Base-by-base conservation (phyloP, 2,797 vertebrate genomes). In the Vultur gryphus region DNA sequence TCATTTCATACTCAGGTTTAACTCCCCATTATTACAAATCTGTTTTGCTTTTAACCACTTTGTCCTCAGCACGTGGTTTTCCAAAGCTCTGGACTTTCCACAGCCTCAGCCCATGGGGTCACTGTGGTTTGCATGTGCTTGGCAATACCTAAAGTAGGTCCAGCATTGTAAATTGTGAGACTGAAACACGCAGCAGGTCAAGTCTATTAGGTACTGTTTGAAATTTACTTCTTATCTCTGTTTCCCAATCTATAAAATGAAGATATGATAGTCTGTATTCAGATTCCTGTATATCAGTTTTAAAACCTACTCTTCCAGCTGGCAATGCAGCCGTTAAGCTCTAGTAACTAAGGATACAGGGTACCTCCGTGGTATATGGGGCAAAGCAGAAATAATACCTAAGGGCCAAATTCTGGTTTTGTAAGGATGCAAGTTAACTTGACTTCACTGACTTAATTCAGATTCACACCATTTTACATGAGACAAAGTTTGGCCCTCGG, bases 141-240 rank as follows among this genome's bases (percentile, higher is more conserved):
- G 29, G 35, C 21, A 16, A 6, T 13, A 1, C n/a, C 72, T 7
- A 0, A 8, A 29, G 2, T 3, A 15, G 4, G 1, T 17, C 41
- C 64, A 58, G 72, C 43, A 6, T 16, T 39, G 24, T 44, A 19
- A 15, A 19, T 39, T 26, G 29, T 11, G 37, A 39, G 17, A 17
- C 9, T 41, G 55, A 16, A 62, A 16, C 10, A 29, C 41, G 4
- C 2, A 17, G 2, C 8, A 4, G 16, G 2, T 7, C 16, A 5
- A 3, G 1, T 39, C 24, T 15, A 0, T 13, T 16, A 37, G 16
- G 8, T 8, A 0, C 5, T 33, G 11, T 2, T 70, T 43, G 66
- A 71, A 37, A 57, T 81, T 21, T 11, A 3, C 7, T 51, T n/a
- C 37, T 62, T 51, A 12, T 18, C 51, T 48, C 37, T 43, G 2